Evolutionary conservation across 2,113 vertebrate species (phyloP), one percentile per base, ranked within the genome.

Genomic region (Ammodramus savannarum): DNA sequence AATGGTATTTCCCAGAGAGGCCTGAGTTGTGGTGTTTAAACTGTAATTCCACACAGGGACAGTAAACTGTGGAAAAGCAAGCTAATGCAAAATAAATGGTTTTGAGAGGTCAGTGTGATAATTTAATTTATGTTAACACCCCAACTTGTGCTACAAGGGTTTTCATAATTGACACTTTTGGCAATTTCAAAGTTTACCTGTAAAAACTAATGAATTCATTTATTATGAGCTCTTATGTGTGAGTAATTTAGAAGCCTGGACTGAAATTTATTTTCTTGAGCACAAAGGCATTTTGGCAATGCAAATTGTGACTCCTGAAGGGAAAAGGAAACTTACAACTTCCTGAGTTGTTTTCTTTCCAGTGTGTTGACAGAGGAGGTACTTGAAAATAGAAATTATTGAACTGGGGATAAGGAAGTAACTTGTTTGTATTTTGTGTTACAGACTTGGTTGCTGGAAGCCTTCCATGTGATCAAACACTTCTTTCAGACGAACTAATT

Each of bases 271-370:
- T 93, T 87, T 88, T 95, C 71, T 46, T 48, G 41, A 92, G 57
- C 49, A 51, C 89, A 43, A 94, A 80, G n/a, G 74, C 65, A 55
- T 86, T 51, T 93, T 78, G 90, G 91, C 76, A 87, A 29, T 86
- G 86, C 61, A 44, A 71, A 92, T 94, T 94, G 83, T 44, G 76
- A 73, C 77, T 96, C 72, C 36, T 31, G 77, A 94, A 89, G 92
- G 84, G 76, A 67, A 74, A 75, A 54, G 74, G 87, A 95, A 96
- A 77, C 78, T 74, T 96, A 92, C 1, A 65, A 57, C 81, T 97
- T 97, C 92, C 94, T 63, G 85, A 91, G 78, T 89, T 92, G 76
- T 66, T 96, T 97, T 95, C 95, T 96, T 93, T 93, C 44, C 63
- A 62, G 8, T 48, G 7, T 75, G 39, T 90, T 96, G 84, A 71